Percentiles rank a stretch among this genome's conserved stretches.
Conservation (phyloP, 2,797 vertebrate species). For the Sus cebifrons region DNA sequence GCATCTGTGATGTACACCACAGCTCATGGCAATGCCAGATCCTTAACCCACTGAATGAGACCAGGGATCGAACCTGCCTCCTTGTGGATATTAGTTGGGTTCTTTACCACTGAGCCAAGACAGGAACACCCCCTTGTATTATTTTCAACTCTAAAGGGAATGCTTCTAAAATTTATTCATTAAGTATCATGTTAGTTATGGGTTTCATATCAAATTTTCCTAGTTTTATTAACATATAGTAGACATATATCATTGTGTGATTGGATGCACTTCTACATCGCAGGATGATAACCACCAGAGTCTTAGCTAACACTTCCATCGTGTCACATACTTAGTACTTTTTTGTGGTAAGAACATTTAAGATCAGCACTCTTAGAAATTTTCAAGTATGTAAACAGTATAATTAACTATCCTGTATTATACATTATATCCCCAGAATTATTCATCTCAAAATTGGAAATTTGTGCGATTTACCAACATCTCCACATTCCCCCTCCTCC, state of each 20-base stretch:
- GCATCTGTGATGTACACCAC: too few relatives aligned
- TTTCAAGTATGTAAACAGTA: background rate
- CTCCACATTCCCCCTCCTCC: background rate
- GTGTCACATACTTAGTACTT: background rate
- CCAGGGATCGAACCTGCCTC: too few relatives aligned
- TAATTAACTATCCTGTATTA: background rate
- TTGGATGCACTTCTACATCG: background rate
- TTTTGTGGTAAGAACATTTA: slow-evolving; percentile 1
- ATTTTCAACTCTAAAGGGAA: background rate
- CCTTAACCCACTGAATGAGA: too few relatives aligned
- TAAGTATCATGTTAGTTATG: background rate
- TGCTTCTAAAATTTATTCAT: background rate
- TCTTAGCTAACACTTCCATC: background rate
- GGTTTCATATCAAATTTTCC: background rate
- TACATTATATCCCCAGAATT: background rate
- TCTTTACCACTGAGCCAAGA: too few relatives aligned
- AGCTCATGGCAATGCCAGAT: too few relatives aligned
- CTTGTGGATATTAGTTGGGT: too few relatives aligned
- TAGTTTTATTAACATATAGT: background rate
- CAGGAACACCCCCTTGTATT: too few relatives aligned
- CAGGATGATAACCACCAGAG: background rate
- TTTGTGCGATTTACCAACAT: background rate
- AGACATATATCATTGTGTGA: background rate
- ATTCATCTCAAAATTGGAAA: background rate
- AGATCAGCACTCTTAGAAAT: background rate